These are phyloP conservation scores for Pecten maximus DNA, from an alignment of 2,888 invertebrate species.

Conservation along the genomic window DNA sequence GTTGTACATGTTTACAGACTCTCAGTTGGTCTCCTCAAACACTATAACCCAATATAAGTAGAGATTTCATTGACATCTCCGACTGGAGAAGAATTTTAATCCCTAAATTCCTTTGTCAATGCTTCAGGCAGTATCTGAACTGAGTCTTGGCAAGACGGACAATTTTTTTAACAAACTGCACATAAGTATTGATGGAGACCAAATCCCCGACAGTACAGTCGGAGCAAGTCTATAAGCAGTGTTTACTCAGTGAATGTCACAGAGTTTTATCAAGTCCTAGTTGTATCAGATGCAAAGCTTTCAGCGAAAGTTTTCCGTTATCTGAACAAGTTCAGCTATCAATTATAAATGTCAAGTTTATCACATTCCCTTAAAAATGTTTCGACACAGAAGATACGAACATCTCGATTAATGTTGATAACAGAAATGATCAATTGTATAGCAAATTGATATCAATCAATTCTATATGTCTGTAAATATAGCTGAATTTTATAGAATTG, in stretches of 20 bases:
- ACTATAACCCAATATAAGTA: background rate
- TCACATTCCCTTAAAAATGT: background rate
- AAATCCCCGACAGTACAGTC: background rate
- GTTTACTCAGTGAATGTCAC: background rate
- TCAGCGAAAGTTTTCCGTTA: background rate
- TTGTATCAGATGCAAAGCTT: background rate
- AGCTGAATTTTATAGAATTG: too few relatives aligned
- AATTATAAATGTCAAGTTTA: background rate
- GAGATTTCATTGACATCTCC: background rate
- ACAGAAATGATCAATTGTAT: background rate
- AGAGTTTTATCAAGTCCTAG: background rate
- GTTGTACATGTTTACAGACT: background rate
- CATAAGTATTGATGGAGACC: background rate
- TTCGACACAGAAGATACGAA: background rate
- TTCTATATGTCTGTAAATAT: too few relatives aligned
- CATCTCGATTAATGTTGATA: background rate
- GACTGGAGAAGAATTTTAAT: slow-evolving; percentile 2
- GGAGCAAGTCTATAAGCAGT: background rate
- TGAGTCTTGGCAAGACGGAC: background rate
- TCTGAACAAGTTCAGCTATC: background rate
- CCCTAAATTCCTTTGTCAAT: slow-evolving; percentile 1
- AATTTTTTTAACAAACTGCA: background rate
- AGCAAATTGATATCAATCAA: background rate
- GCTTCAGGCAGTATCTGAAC: background rate
- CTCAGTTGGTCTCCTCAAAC: background rate